Evolutionary conservation across 2,888 invertebrate genomes (phyloP), one percentile per base, ranked within the genome.

Genomic region (Lapara coniferarum): DNA sequence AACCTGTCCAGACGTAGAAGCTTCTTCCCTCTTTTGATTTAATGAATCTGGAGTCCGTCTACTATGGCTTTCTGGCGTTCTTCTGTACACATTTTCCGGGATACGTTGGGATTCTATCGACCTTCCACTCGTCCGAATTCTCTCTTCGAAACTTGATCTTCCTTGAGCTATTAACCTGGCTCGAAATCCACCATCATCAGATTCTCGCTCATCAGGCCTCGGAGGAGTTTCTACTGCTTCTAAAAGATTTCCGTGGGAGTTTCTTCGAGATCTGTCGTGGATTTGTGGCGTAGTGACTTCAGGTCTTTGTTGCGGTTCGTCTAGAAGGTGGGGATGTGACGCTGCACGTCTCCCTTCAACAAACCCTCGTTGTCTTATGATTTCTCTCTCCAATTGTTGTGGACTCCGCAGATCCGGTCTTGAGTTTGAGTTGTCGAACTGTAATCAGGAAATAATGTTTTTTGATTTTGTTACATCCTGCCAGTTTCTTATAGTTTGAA

Each of bases 291-390:
- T 84, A 3, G 83, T 85, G 14, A 86, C 78, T 81, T 94, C 93
- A 25, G 85, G 85, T 80, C 91, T 83, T 6, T 84, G 85, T 14
- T 86, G 91, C 1, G 89, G 92, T 69, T 93, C 93, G 46, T 93
- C 95, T 51, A 95, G 89, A 5, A 96, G 89, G 77, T 96, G 96
- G 1, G 96, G 96, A 77, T 96, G 96, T 0, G 96, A 96, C 0
- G 95, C 92, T 0, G 96, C 95, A 59, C 95, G 87, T 78, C 95
- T 89, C 0, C 91, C 94, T 82, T 95, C 95, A 6, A 87, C 82
- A 58, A 95, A 91, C 57, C 94, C 95, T 85, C 94, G 89, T 79
- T 95, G 95, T 75, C 95, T 87, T 44, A 95, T 85, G 71, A 94
- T 94, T 81, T 95, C 95, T 77, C 95, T 86, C 85, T 95, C 95